Conservation (phyloP, 2,888 invertebrate genomes). For the Nesidiocoris tenuis region DNA sequence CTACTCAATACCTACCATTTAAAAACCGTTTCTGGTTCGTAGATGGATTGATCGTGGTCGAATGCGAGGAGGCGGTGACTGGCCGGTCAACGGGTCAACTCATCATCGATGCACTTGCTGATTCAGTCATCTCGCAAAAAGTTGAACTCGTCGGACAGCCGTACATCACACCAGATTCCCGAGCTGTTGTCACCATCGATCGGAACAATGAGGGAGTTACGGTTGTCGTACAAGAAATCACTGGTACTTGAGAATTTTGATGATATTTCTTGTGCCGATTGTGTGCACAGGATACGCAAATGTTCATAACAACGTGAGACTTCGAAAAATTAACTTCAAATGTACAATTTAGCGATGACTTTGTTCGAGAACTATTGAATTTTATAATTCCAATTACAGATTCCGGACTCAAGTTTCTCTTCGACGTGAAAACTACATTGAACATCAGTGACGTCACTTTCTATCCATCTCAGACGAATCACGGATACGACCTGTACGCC, state of each 20-base stretch:
- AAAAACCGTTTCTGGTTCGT: too few relatives aligned
- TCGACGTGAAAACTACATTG: slow-evolving; percentile 72
- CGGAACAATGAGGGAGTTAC: slow-evolving; percentile 61
- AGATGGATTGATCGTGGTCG: slow-evolving; percentile 67
- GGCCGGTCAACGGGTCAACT: slow-evolving; percentile 66
- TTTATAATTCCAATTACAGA: slow-evolving; percentile 58
- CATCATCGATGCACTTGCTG: slow-evolving; percentile 70
- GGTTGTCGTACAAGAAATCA: slow-evolving; percentile 63
- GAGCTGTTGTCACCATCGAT: slow-evolving; percentile 68
- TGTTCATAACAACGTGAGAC: too few relatives aligned
- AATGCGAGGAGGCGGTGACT: slow-evolving; percentile 68
- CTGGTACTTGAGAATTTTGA: too few relatives aligned
- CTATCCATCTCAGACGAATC: slow-evolving; percentile 68
- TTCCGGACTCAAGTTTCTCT: slow-evolving; percentile 66
- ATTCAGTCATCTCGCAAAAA: slow-evolving; percentile 66
- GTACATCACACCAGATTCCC: slow-evolving; percentile 69
- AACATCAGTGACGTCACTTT: slow-evolving; percentile 72
- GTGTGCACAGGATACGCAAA: too few relatives aligned
- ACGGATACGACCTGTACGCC: slow-evolving; percentile 73
- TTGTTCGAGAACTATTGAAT: too few relatives aligned
- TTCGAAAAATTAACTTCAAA: too few relatives aligned
- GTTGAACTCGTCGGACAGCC: slow-evolving; percentile 65
- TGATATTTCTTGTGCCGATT: too few relatives aligned
- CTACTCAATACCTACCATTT: too few relatives aligned
- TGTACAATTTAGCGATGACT: too few relatives aligned